A percentile compares a stretch with the other conserved stretches of the same genome.
Conservation (phyloP, 2,888 invertebrate genomes). For the Netelia fuscicornis region DNA sequence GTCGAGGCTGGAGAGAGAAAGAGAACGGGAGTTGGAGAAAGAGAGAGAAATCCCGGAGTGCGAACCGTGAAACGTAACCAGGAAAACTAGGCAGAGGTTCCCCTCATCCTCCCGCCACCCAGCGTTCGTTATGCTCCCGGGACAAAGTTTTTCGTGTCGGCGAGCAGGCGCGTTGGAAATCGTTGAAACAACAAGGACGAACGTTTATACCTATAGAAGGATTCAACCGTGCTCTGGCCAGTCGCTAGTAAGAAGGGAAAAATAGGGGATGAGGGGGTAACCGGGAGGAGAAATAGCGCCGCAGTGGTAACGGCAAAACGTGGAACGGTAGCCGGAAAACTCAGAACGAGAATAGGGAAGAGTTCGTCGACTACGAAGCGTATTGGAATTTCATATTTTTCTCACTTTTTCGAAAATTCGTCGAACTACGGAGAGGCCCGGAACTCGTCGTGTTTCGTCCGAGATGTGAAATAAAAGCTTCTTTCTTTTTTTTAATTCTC, state of each 20-base stretch:
- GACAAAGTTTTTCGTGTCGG: conserved; percentile 64
- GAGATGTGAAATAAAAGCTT: no score
- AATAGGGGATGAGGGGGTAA: conserved; percentile 25
- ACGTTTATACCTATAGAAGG: conserved; percentile 35
- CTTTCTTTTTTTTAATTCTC: neutral
- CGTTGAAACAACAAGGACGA: conserved; percentile 59
- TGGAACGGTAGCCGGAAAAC: conserved; percentile 34
- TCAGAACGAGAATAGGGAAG: conserved; percentile 49
- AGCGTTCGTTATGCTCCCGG: conserved; percentile 63
- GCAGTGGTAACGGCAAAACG: conserved; percentile 50
- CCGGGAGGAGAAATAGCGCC: conserved; percentile 23
- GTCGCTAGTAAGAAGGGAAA: conserved; percentile 29
- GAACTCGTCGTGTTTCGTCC: neutral
- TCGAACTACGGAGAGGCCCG: conserved; percentile 49
- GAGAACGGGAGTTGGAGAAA: conserved; percentile 24
- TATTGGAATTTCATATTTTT: conserved; percentile 50
- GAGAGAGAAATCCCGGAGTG: conserved; percentile 24
- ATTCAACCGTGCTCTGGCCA: conserved; percentile 17
- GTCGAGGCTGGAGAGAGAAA: conserved; percentile 18
- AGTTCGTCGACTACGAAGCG: conserved; percentile 27
- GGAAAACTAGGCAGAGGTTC: conserved; percentile 50
- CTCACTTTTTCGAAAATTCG: conserved; percentile 45
- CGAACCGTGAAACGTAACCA: conserved; percentile 52
- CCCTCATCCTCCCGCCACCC: conserved; percentile 40
- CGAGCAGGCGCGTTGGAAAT: conserved; percentile 55